Percentiles rank a stretch among this genome's conserved stretches.
Conservation (phyloP, 1,140 invertebrate genomes). For the Brachionus koreanus region DNA sequence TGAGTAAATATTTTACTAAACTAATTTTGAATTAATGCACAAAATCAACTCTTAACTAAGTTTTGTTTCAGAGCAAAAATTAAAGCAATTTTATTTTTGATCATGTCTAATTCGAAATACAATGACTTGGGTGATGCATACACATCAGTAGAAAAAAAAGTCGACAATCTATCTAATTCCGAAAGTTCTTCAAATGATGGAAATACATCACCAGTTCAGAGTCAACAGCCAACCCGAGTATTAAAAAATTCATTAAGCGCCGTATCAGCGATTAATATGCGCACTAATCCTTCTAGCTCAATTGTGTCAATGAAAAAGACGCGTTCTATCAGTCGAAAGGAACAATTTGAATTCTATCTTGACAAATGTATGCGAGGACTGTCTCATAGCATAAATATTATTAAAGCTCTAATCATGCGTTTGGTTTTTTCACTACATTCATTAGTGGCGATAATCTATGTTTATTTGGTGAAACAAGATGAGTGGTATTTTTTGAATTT, state of each 20-base stretch:
- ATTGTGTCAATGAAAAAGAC: not conserved
- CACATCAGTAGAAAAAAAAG: not conserved
- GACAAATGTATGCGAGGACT: constrained; percentile 25
- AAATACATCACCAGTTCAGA: not conserved
- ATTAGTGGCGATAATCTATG: constrained; percentile 50
- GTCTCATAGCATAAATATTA: constrained; percentile 46
- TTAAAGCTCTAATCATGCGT: constrained; percentile 49
- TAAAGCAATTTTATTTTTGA: not conserved
- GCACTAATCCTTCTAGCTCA: not conserved
- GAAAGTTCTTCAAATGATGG: not conserved
- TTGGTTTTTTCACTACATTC: constrained; percentile 49
- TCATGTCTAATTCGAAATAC: not conserved
- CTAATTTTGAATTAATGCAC: not conserved
- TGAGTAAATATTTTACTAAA: constrained; percentile 3
- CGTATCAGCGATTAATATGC: not conserved
- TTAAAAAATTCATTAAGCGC: not conserved
- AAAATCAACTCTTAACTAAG: not conserved
- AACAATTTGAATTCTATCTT: constrained; percentile 7
- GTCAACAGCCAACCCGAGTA: not conserved
- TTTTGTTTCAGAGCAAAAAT: not conserved
- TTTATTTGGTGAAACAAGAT: constrained; percentile 46
- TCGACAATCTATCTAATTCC: not conserved
- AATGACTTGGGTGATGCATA: not conserved
- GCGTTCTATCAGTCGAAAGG: not conserved
- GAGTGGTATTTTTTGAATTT: constrained; percentile 49